phyloP scores from a whole-genome alignment of 2,888 invertebrate species.

The Ochropleura plecta region DNA sequence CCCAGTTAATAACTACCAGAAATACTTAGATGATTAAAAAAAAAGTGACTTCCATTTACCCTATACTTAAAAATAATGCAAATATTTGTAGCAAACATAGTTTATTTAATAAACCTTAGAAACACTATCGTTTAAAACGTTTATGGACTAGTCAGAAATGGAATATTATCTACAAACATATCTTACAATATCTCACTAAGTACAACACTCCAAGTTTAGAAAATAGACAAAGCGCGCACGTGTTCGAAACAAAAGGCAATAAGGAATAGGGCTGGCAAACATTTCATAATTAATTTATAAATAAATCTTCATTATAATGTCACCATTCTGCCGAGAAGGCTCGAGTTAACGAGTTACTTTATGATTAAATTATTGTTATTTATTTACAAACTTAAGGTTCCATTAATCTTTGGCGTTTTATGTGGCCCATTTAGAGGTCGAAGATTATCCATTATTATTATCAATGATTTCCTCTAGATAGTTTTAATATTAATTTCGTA shows the following conservation, averaged over 20 bases:
- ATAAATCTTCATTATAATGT: slow-evolving; percentile 24
- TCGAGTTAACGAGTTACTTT: slow-evolving; percentile 15
- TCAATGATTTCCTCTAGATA: background rate
- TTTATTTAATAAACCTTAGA: background rate
- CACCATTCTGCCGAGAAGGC: background rate
- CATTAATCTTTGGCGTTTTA: background rate
- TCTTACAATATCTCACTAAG: slow-evolving; percentile 48
- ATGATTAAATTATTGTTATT: slow-evolving; percentile 6
- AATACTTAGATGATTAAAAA: background rate
- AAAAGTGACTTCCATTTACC: background rate
- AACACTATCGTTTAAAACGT: background rate
- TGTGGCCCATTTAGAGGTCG: too few relatives aligned
- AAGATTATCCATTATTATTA: background rate
- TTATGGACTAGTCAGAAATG: slow-evolving; percentile 14
- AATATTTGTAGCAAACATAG: background rate
- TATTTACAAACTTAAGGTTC: slow-evolving; percentile 1
- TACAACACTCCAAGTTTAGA: slow-evolving; percentile 57
- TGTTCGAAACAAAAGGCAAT: slow-evolving; percentile 62
- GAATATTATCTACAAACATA: slow-evolving; percentile 50
- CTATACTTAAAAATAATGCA: background rate
- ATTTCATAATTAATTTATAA: slow-evolving; percentile 15
- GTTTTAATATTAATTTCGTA: background rate
- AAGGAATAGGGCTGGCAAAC: slow-evolving; percentile 53
- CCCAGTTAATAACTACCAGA: background rate
- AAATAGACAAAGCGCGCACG: slow-evolving; percentile 65